Conservation (phyloP, 2,797 vertebrate genomes). For the Psittacula echo region DNA sequence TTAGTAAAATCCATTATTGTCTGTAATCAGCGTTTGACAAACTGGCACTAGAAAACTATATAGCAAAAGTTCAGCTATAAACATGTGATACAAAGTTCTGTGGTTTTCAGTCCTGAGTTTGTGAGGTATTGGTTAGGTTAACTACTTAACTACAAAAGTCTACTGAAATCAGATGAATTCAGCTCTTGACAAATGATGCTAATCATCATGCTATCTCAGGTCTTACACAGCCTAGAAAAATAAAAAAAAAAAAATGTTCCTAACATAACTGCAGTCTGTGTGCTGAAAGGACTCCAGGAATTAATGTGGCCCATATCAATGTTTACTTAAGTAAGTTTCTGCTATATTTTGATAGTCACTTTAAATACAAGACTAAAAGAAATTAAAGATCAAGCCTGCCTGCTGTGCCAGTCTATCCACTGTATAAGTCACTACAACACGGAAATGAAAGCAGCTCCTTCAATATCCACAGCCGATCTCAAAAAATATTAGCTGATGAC, state of each 20-base stretch:
- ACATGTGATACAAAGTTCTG: neutral
- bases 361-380: neutral
- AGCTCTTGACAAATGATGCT: neutral
- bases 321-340: neutral
- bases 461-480: fast-evolving
- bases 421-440: neutral
- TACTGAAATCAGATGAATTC: neutral
- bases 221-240: neutral
- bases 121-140: neutral
- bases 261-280: neutral
- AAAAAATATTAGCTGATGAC: neutral
- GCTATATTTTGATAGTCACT: neutral
- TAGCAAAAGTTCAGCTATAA: neutral
- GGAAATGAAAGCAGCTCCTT: neutral
- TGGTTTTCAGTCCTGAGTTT: neutral
- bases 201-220: neutral
- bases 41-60: neutral
- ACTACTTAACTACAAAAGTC: neutral
- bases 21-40: neutral
- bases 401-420: neutral
- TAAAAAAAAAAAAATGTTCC: neutral
- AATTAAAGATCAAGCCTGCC: neutral
- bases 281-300: neutral
- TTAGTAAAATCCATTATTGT: neutral
- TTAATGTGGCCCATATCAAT: neutral